Evolutionary conservation across 2,113 vertebrate genomes (phyloP).

Genomic region (Panurus biarmicus): DNA sequence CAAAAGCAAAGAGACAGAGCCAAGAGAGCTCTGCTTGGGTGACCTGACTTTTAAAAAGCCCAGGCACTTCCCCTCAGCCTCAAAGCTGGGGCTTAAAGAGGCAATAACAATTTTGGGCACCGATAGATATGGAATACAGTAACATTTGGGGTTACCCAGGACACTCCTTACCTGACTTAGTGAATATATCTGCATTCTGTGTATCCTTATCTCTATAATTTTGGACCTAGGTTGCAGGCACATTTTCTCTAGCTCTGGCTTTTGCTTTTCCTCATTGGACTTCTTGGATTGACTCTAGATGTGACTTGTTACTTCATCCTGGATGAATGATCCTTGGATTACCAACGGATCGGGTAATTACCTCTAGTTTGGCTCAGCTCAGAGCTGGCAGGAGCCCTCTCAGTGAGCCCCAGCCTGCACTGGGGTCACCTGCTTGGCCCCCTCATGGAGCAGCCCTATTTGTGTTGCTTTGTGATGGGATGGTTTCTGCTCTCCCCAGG

Average conservation of each 20-base stretch:
- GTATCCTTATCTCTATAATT: background rate
- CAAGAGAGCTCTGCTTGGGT: background rate
- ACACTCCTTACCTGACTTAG: background rate
- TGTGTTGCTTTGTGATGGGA: background rate
- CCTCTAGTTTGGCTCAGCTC: background rate
- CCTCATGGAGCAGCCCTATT: background rate
- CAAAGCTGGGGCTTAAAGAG: background rate
- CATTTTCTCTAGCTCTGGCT: background rate
- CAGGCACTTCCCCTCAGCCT: background rate
- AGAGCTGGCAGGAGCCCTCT: background rate
- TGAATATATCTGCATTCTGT: background rate
- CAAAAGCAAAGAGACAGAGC: background rate
- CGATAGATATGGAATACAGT: background rate
- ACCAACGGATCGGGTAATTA: background rate
- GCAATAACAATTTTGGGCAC: background rate
- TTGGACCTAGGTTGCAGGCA: background rate
- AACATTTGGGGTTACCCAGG: background rate
- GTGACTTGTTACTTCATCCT: background rate
- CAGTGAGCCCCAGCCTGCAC: background rate
- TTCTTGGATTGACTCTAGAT: background rate
- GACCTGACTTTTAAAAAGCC: accelerated
- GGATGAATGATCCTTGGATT: background rate
- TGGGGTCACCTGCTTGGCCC: background rate
- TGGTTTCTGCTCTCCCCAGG: background rate
- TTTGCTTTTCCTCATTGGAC: background rate